Evolutionary conservation across 2,113 vertebrate species (phyloP).

Genomic region (Neogobius melanostomus): DNA sequence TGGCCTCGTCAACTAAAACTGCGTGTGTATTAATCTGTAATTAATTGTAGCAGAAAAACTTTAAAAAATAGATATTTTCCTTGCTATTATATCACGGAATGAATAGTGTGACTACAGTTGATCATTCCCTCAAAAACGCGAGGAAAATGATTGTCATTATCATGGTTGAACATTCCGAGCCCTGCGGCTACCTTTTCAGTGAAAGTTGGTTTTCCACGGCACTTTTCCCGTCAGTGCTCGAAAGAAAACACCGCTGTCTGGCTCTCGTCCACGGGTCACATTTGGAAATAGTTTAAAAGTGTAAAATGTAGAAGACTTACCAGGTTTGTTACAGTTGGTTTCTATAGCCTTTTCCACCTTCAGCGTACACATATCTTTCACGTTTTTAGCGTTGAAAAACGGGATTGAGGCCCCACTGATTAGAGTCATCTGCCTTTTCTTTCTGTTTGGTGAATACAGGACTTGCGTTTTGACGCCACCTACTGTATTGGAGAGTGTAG

Average conservation of each 20-base stretch:
- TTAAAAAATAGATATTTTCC: too few relatives aligned
- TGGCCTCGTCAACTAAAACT: too few relatives aligned
- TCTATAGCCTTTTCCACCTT: conserved; percentile 52
- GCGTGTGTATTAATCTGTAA: too few relatives aligned
- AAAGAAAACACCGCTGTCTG: too few relatives aligned
- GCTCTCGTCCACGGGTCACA: neutral
- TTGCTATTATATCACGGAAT: too few relatives aligned
- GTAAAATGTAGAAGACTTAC: conserved; percentile 34
- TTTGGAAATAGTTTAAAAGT: neutral
- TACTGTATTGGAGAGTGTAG: neutral
- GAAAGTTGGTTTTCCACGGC: neutral
- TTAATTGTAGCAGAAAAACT: too few relatives aligned
- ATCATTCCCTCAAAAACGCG: neutral
- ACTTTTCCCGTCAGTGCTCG: neutral
- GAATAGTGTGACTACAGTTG: too few relatives aligned
- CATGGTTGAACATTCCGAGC: neutral
- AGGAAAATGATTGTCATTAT: neutral
- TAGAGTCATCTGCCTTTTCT: conserved; percentile 5
- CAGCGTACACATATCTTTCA: conserved; percentile 69
- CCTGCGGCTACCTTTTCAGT: conserved; percentile 9
- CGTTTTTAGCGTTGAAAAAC: conserved; percentile 17
- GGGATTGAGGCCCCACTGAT: conserved; percentile 25
- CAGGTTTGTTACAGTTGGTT: conserved; percentile 45
- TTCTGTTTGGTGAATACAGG: neutral
- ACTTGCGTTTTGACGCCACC: neutral